Evolutionary conservation across 2,888 invertebrate genomes (phyloP).

Genomic region (Parnassius apollo): DNA sequence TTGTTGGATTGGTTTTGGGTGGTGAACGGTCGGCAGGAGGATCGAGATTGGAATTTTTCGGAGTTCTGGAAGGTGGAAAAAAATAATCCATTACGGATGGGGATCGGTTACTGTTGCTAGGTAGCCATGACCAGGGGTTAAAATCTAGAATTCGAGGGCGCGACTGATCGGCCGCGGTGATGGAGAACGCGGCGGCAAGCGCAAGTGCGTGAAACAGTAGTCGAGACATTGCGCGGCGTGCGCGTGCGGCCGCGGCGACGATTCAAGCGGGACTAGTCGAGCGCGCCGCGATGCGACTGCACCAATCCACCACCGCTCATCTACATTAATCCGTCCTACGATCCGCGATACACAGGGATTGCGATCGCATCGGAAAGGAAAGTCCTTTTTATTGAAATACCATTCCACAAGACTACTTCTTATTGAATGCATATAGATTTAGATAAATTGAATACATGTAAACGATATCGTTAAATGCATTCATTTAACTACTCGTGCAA

Average conservation of each 20-base stretch:
- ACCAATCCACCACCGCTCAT: slow-evolving; percentile 38
- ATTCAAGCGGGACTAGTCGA: slow-evolving; percentile 74
- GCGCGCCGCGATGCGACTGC: slow-evolving; percentile 42
- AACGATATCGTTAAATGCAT: too few species aligned
- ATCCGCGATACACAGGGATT: slow-evolving; percentile 41
- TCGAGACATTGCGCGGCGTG: slow-evolving; percentile 70
- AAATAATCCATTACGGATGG: slow-evolving; percentile 78
- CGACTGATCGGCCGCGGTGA: slow-evolving; percentile 52
- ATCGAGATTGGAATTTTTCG: slow-evolving; percentile 70
- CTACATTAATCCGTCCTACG: slow-evolving; percentile 57
- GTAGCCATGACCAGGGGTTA: slow-evolving; percentile 77
- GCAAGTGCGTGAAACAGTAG: slow-evolving; percentile 60
- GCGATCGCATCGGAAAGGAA: slow-evolving; percentile 18
- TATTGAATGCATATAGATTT: background rate
- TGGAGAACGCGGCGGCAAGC: slow-evolving; percentile 51
- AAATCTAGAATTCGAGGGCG: slow-evolving; percentile 70
- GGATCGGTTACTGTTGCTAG: slow-evolving; percentile 64
- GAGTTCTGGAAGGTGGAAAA: slow-evolving; percentile 76
- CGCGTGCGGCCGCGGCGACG: slow-evolving; percentile 70
- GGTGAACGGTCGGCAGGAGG: slow-evolving; percentile 69
- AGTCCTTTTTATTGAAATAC: slow-evolving; percentile 19
- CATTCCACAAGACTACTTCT: slow-evolving; percentile 8
- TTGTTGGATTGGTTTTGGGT: slow-evolving; percentile 47
- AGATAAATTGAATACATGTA: too few species aligned
- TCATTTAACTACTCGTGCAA: too few species aligned